These are phyloP conservation scores for Epiblema foenella DNA, from an alignment of 2,888 invertebrate genomes.

Conservation along the genomic window DNA sequence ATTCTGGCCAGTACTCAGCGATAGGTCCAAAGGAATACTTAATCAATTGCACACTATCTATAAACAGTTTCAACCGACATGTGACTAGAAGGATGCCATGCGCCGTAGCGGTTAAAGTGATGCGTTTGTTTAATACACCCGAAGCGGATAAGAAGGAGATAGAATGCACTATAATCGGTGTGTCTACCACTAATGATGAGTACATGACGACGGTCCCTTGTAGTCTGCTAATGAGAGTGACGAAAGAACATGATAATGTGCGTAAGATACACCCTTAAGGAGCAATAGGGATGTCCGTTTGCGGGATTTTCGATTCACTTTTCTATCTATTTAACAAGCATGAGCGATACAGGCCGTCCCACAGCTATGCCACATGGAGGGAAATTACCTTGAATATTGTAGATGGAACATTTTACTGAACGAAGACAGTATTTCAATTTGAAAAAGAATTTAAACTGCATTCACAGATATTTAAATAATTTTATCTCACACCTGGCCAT, in stretches of 20 bases:
- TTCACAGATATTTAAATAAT: no score
- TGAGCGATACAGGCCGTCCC: no score
- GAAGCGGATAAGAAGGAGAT: neutral
- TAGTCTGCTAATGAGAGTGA: neutral
- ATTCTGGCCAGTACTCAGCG: neutral
- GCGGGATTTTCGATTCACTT: no score
- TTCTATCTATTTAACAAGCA: no score
- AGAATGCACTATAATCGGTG: neutral
- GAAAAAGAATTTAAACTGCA: no score
- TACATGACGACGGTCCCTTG: constrained; percentile 11
- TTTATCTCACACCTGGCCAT: no score
- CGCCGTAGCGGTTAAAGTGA: neutral
- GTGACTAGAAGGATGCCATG: constrained; percentile 9
- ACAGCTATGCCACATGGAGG: no score
- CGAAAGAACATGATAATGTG: neutral
- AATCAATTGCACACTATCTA: neutral
- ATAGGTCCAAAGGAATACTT: neutral
- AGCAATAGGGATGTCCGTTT: neutral
- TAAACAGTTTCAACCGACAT: constrained; percentile 1
- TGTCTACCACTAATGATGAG: neutral
- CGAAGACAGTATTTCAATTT: no score
- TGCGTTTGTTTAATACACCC: neutral
- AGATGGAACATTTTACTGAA: no score
- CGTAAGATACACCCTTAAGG: neutral
- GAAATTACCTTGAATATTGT: no score